phyloP scores from a whole-genome alignment of 2,888 invertebrate genomes.

The Metalampra italica region DNA sequence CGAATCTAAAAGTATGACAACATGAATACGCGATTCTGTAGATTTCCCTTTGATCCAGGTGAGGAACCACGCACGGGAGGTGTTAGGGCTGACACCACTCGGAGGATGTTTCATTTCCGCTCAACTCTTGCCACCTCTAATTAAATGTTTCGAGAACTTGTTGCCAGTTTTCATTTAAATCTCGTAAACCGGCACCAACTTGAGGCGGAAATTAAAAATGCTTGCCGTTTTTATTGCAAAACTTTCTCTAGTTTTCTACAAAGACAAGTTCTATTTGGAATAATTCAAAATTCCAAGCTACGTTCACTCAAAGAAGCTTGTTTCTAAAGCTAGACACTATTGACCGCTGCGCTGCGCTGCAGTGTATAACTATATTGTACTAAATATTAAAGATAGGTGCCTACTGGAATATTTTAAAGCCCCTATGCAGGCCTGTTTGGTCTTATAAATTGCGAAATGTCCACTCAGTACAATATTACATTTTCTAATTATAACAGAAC shows the following conservation, averaged over 20 bases:
- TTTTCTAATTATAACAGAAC: no score
- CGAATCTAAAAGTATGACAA: no score
- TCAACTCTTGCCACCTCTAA: slow-evolving; percentile 45
- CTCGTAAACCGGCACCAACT: slow-evolving; percentile 44
- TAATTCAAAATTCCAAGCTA: slow-evolving; percentile 16
- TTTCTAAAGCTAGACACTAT: no score
- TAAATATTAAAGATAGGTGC: no score
- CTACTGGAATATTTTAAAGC: no score
- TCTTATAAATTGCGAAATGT: no score
- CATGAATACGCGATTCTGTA: background rate
- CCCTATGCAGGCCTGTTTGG: no score
- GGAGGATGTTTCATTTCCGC: slow-evolving; percentile 57
- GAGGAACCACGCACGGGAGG: slow-evolving; percentile 33
- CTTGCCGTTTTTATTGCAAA: slow-evolving; percentile 51
- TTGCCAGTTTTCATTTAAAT: slow-evolving; percentile 59
- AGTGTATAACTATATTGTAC: no score
- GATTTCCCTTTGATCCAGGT: background rate
- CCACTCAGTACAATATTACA: no score
- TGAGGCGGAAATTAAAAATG: slow-evolving; percentile 58
- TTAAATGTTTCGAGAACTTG: slow-evolving; percentile 63
- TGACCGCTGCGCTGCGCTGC: no score
- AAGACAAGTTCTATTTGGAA: slow-evolving; percentile 32
- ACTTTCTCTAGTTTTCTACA: slow-evolving; percentile 40
- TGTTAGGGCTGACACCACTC: slow-evolving; percentile 29
- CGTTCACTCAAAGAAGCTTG: no score